Evolutionary conservation across 2,113 vertebrate genomes (phyloP), one percentile per base, ranked within the genome.

Genomic region (Podocnemis expansa): DNA sequence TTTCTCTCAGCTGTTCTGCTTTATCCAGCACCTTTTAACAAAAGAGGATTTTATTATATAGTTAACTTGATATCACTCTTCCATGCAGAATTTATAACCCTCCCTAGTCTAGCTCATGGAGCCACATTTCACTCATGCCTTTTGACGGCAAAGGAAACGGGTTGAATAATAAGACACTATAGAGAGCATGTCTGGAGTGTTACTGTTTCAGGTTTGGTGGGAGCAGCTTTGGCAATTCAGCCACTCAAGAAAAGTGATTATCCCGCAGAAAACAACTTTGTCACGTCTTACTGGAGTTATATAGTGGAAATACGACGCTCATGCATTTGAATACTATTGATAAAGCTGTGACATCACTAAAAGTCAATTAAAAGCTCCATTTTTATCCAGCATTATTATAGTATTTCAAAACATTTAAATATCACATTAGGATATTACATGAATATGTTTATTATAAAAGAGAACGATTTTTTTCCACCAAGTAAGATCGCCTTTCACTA

Each of bases 1-100:
- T 98, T 82, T 99, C 99, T 95, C 99, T 98, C 88, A 99, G 97
- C 84, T 99, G 98, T 58, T 99, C 99, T 2, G 99, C 99, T 97
- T 99, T 98, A 97, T 99, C 99, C 94, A 99, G 97, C 29, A 99
- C 99, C 99, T 99, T 96, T 78, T 51, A 97, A 95, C 17, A 94
- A 94, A 96, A 85, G 87, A 87, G 29, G 25, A 67, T 24, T 19
- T 58, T 51, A 78, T n/a, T 75, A 86, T 19, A 92, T 0, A 93
- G 5, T 75, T 25, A 82, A 89, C 8, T 2, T n/a, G 47, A 70
- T 19, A 19, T 84, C 79, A 56, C 21, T 81, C 38, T 87, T 85
- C 89, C 29, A 82, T 1, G 3, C 5, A 2, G 13, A 87, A 41
- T 81, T 79, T 73, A 58, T 91, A 82, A 80, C 4, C 17, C 6